Evolutionary conservation across 2,797 vertebrate genomes (phyloP), one percentile per base, ranked within the genome.

Genomic region (Scarus forsteni): DNA sequence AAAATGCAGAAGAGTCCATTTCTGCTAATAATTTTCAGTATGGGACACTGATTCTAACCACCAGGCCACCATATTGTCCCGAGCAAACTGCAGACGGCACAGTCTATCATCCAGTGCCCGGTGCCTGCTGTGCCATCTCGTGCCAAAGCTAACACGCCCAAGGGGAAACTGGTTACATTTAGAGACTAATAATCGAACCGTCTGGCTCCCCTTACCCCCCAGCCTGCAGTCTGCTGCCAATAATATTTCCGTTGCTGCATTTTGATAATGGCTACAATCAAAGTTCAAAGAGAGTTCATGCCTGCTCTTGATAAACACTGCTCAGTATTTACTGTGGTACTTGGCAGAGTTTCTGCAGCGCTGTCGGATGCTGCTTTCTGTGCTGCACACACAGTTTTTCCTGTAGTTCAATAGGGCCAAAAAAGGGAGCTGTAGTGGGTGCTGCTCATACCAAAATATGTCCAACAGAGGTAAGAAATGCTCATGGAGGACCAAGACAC

Each of bases 251-350:
- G 61, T 80, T 76, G 67, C 62, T 78, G 69, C 71, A 11, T 83
- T 93, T 85, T 91, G 77, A 86, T 85, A 80, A 88, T 72, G 73
- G 66, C 73, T 55, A 60, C 79, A 86, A 82, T 89, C 78, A 73
- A 82, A 88, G 91, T 92, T 92, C 87, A 92, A 67, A 80, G 58
- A 60, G 78, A 91, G 84, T 85, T 90, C 79, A 83, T 62, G 73
- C 55, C 83, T 79, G 73, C 70, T 86, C 60, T 81, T 76, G 79
- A 88, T 90, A 89, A 91, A 92, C 83, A 83, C 50, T 39, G 69
- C 70, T 72, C 53, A 11, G 61, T 87, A 81, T 88, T 81, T 70
- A 57, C 77, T 77, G 76, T 67, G 73, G 81, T 60, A 12, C 70
- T 86, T 80, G 84, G 84, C 89, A 85, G 68, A 54, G 69, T 66